Percentiles rank a stretch among this genome's conserved stretches.
These are phyloP conservation scores for Chromis chromis DNA, from an alignment of 2,797 vertebrate species.

Conservation along the genomic window DNA sequence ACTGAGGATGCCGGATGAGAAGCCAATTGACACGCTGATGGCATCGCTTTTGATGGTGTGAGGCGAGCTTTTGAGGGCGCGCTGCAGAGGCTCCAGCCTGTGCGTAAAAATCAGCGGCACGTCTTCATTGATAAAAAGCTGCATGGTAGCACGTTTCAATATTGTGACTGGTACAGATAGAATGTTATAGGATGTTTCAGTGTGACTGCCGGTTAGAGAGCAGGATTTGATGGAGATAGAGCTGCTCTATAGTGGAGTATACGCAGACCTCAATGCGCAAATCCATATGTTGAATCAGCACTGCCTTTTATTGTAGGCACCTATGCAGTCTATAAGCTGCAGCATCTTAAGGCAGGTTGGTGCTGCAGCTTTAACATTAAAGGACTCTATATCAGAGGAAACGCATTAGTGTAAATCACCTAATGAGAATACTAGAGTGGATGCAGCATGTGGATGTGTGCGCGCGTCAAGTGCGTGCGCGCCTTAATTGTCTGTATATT, in stretches of 20 bases:
- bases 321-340: background rate
- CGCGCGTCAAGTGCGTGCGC: constrained; percentile 11
- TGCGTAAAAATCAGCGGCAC: constrained; percentile 72
- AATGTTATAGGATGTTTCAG: background rate
- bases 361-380: background rate
- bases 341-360: background rate
- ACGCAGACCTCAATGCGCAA: constrained; percentile 62
- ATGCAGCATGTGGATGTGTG: constrained; percentile 28
- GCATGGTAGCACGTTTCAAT: constrained; percentile 49
- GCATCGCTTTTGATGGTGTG: constrained; percentile 16
- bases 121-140: constrained; percentile 74
- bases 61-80: background rate
- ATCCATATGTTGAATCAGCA: constrained; percentile 61
- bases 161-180: constrained; percentile 27
- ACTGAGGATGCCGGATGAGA: constrained; percentile 29
- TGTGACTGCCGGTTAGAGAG: constrained; percentile 28
- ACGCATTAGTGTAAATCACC: constrained; percentile 14
- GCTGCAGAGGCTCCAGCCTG: constrained; percentile 36
- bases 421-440: constrained; percentile 19
- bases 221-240: background rate
- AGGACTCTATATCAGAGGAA: background rate
- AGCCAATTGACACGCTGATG: constrained; percentile 39
- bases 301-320: constrained; percentile 3
- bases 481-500: constrained; percentile 23
- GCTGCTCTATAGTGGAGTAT: background rate